Conservation (phyloP, 2,888 invertebrate genomes). For the Drosophila austrosaltans region DNA sequence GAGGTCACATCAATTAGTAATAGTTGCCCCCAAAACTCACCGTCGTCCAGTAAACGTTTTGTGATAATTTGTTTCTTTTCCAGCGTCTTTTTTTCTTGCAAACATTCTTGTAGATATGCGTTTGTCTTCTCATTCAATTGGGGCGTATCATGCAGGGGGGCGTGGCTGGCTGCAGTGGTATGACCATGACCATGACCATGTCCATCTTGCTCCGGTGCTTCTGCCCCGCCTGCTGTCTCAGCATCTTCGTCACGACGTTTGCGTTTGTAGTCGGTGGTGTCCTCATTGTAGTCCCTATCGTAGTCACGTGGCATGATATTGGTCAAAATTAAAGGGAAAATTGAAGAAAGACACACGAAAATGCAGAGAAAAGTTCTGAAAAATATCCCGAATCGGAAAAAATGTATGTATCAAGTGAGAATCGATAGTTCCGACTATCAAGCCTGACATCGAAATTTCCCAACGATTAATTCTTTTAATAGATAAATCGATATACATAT, state of each 20-base stretch:
- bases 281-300: constrained; percentile 82
- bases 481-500: not conserved
- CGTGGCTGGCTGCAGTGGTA: constrained; percentile 55
- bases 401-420: constrained; percentile 10
- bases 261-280: constrained; percentile 81
- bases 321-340: constrained; percentile 7
- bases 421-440: not conserved
- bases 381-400: constrained; percentile 6
- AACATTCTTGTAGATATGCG: constrained; percentile 89
- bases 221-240: constrained; percentile 61
- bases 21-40: constrained; percentile 73
- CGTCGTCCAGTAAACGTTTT: constrained; percentile 89
- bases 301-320: constrained; percentile 81
- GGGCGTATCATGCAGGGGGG: constrained; percentile 75
- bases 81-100: constrained; percentile 88
- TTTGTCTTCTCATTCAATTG: constrained; percentile 89
- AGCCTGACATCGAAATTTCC: too few species aligned
- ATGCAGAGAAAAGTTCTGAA: constrained; percentile 15
- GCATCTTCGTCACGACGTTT: constrained; percentile 81
- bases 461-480: too few species aligned
- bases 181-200: constrained; percentile 51
- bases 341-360: constrained; percentile 2
- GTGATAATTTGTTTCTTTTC: constrained; percentile 88
- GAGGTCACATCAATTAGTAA: not conserved
- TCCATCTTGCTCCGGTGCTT: constrained; percentile 69